phyloP scores from a whole-genome alignment of 2,797 vertebrate genomes.

The Betta splendens region DNA sequence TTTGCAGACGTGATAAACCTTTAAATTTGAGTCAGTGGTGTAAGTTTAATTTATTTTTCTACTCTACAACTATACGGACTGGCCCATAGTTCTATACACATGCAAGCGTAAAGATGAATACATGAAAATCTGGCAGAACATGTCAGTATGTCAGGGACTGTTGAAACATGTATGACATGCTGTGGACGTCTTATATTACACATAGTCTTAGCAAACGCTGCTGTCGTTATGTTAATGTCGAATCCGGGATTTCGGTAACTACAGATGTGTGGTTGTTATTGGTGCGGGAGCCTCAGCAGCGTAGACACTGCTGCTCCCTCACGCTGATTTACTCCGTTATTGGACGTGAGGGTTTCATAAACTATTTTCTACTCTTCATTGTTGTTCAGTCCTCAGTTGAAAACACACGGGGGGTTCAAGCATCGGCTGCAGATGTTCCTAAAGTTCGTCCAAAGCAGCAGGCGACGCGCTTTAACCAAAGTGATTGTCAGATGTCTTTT shows the following conservation, averaged over 20 bases:
- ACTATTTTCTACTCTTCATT: slow-evolving; percentile 41
- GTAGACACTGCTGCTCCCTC: slow-evolving; percentile 54
- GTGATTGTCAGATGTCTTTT: neutral
- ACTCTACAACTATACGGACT: slow-evolving; percentile 69
- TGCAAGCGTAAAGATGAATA: slow-evolving; percentile 69
- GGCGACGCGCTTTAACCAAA: no score
- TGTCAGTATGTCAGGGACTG: slow-evolving; percentile 84
- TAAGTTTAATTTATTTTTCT: slow-evolving; percentile 85
- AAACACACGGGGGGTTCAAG: slow-evolving; percentile 43
- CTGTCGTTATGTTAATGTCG: slow-evolving; percentile 75
- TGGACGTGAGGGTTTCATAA: slow-evolving; percentile 7
- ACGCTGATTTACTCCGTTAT: neutral
- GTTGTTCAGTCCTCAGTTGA: slow-evolving; percentile 21
- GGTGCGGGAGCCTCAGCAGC: slow-evolving; percentile 64
- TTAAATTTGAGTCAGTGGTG: slow-evolving; percentile 73
- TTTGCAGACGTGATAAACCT: slow-evolving; percentile 77
- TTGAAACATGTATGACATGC: slow-evolving; percentile 77
- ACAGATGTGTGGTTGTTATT: slow-evolving; percentile 65
- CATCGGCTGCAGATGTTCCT: slow-evolving; percentile 21
- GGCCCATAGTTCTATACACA: slow-evolving; percentile 68
- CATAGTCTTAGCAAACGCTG: slow-evolving; percentile 74
- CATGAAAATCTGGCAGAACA: slow-evolving; percentile 76
- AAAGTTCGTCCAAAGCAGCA: slow-evolving; percentile 7
- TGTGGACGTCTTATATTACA: slow-evolving; percentile 75
- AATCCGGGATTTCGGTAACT: no score